Base-by-base conservation (phyloP, 2,888 invertebrate species). In the Drosophila robusta region DNA sequence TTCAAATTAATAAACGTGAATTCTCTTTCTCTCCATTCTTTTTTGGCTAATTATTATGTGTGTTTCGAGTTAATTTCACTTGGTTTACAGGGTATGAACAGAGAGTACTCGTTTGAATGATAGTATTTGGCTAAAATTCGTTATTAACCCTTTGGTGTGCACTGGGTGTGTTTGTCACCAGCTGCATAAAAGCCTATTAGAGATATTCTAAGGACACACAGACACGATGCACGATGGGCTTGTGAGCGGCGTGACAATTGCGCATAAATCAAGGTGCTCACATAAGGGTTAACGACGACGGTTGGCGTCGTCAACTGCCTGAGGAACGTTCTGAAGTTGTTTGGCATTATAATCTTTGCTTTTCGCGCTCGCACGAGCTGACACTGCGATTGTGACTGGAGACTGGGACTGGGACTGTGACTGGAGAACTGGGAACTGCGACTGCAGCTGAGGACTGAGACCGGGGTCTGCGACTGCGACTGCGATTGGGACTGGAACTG, bases 341-440 rank as follows among this genome's bases (percentile, higher is more conserved):
- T 79, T 80, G 70, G 80, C 67, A 79, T 73, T 76, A 73, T 73
- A 78, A 79, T 78, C 78, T 78, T 79, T 64, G 72, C 75, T 76
- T 74, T 74, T 73, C 78, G 61, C 75, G 75, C 75, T 70, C 65
- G 45, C 51, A 57, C 54, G 45, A 42, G 58, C 57, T 67, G 56
- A 55, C 57, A 46, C 70, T 61, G 70, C 51, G 41, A 66, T 57
- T 57, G 68, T 39, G 58, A 61, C 52, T 52, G 60, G 51, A 16
- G 52, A 52, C 29, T 52, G 41, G 14, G 39, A 49, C 49, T 49
- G 50, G 4, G 42, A 46, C 49, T 45, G 44, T 34, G 51, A 58
- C 46, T 54, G 52, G 29, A 7, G 6, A 39, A 51, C 29, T 51
- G 39, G 14, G 50, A 47, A 50, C 51, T 49, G 49, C 42, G 51